Evolutionary conservation across 1,140 invertebrate species (phyloP), one percentile per base, ranked within the genome.

Genomic region (Brachionus manjavacas): DNA sequence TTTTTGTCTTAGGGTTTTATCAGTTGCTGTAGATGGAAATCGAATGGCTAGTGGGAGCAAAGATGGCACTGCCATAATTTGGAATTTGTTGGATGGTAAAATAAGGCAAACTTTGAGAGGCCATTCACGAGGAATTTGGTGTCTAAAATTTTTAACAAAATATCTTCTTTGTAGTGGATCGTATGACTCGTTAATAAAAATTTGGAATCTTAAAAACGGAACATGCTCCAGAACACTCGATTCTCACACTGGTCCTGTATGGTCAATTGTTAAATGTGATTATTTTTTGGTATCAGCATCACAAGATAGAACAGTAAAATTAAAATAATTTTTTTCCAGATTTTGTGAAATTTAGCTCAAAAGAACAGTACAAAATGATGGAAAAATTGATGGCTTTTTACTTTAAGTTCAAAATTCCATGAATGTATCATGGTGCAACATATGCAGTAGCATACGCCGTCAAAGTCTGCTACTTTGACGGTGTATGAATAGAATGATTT

Each of bases 51-150:
- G 86, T 85, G 88, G 88, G 20, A 86, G 87, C 60, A 80, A 86
- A 14, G 88, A 89, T 84, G 86, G 86, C 70, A 86, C 86, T 2
- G 87, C 88, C 23, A 86, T 86, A 68, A 85, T 89, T 14, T 89
- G 88, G 88, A 86, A 87, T 84, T 85, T 88, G 28, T 86, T 85
- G 72, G 86, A 86, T 7, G 87, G 86, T 8, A 85, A 85, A 39
- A 84, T 86, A 46, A 25, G 85, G n/a, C 85, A 87, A 23, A 87
- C 87, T 14, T 85, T 89, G 1, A 86, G 86, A 60, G 88, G 88
- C 0, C 88, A 89, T 85, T 84, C 84, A 14, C 86, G 86, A 52
- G 88, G 88, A 20, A 86, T 89, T 11, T 89, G 88, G 88, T 88
- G 87, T 81, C 85, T 89, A 1, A 86, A 87, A 83, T 88, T 89